These are phyloP conservation scores for Synanthedon andrenaeformis DNA, from an alignment of 2,888 invertebrate species.

Conservation along the genomic window DNA sequence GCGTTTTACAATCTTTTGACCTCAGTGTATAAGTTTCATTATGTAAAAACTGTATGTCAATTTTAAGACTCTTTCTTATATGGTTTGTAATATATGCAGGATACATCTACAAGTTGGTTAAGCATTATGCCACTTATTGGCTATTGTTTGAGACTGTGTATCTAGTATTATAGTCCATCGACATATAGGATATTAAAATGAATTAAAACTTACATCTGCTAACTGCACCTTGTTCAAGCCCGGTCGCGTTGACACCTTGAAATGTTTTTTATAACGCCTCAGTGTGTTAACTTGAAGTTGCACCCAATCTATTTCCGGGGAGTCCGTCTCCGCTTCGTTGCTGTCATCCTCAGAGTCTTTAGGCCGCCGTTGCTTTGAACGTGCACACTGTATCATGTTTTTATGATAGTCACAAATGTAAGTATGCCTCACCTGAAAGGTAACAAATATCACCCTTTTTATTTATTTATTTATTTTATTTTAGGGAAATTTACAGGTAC, in stretches of 20 bases:
- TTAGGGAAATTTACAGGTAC: too few relatives aligned
- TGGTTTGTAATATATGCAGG: too few relatives aligned
- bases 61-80: too few relatives aligned
- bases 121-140: too few relatives aligned
- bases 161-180: too few relatives aligned
- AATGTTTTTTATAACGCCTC: conserved; percentile 92
- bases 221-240: conserved; percentile 95
- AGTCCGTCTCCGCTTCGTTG: conserved; percentile 91
- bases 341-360: conserved; percentile 96
- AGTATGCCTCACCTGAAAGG: conserved; percentile 86
- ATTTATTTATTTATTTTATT: too few relatives aligned
- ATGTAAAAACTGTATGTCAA: too few relatives aligned
- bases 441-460: not conserved
- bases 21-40: too few relatives aligned
- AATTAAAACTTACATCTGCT: conserved; percentile 81
- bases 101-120: too few relatives aligned
- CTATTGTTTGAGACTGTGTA: too few relatives aligned
- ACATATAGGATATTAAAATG: too few relatives aligned
- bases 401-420: conserved; percentile 98
- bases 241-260: conserved; percentile 90
- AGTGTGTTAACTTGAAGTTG: conserved; percentile 95
- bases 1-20: too few relatives aligned
- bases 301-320: conserved; percentile 93
- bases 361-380: conserved; percentile 85
- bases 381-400: conserved; percentile 94